phyloP scores from a whole-genome alignment of 2,113 vertebrate genomes.

The Verasper variegatus region DNA sequence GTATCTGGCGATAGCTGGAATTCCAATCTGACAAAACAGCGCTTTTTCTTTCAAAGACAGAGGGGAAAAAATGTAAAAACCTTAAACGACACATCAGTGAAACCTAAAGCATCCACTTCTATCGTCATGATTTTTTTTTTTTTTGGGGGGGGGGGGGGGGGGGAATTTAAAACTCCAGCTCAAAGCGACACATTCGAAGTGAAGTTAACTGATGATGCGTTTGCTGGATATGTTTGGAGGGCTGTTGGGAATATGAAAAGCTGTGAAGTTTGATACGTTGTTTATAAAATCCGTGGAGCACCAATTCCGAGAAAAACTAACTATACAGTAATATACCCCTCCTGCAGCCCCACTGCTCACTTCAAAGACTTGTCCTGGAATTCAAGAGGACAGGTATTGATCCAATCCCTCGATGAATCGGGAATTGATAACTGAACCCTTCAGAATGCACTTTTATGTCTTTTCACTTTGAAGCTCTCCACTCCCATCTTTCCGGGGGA shows the following conservation, averaged over 20 bases:
- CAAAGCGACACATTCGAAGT: slow-evolving; percentile 31
- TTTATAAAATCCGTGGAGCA: slow-evolving; percentile 36
- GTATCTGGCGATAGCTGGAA: slow-evolving; percentile 58
- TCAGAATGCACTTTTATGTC: slow-evolving; percentile 81
- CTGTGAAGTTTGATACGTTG: slow-evolving; percentile 46
- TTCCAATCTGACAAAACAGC: slow-evolving; percentile 61
- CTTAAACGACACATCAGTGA: slow-evolving; percentile 24
- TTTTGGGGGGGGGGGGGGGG: no score
- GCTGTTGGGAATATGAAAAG: slow-evolving; percentile 46
- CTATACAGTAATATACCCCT: slow-evolving; percentile 40
- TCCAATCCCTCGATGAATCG: slow-evolving; percentile 73
- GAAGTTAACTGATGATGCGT: slow-evolving; percentile 45
- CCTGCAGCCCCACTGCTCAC: slow-evolving; percentile 56
- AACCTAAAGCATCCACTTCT: slow-evolving; percentile 22
- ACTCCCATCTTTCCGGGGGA: slow-evolving; percentile 40
- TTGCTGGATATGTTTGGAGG: slow-evolving; percentile 48
- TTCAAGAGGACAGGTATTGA: slow-evolving; percentile 77
- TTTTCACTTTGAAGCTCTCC: slow-evolving; percentile 72
- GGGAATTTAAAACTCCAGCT: slow-evolving; percentile 34
- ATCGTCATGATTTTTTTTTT: slow-evolving; percentile 17
- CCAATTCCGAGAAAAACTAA: slow-evolving; percentile 49
- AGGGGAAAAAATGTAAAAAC: slow-evolving; percentile 18
- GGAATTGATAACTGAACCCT: slow-evolving; percentile 78
- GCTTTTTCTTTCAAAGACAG: slow-evolving; percentile 14
- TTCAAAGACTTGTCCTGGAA: slow-evolving; percentile 78